Evolutionary conservation across 2,888 invertebrate genomes (phyloP), one percentile per base, ranked within the genome.

Genomic region (Ariolimax columbianus): DNA sequence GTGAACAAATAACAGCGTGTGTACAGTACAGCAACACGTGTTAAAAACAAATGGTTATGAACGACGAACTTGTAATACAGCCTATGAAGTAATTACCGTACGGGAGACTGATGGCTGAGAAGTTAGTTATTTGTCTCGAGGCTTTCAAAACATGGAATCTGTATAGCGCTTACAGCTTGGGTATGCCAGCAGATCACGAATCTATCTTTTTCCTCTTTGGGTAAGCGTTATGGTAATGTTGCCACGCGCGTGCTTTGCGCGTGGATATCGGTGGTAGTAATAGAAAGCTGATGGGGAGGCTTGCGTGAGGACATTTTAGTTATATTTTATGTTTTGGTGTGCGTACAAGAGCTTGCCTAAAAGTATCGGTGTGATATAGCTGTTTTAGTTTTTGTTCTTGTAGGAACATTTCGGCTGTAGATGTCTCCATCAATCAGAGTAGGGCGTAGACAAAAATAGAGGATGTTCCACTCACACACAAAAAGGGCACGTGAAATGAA

Each of bases 1-100:
- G 23, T 3, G 17, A 2, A 14, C 23, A 55, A 55, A 6, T 2
- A 55, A 7, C 7, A 55, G 23, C 19, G 23, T 17, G 7, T 55
- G 3, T 55, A 55, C 55, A 55, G 55, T 55, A 14, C 19, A 14
- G 47, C 7, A 47, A 47, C 19, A 55, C 55, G 55, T 19, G 55
- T 55, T 55, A 55, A 68, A 68, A 7, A 23, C 19, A 68, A 68
- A 68, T 68, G 36, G 68, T 14, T 36, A 30, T 33, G 68, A 68
- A 38, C 40, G 40, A 4, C 23, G 26, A 40, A 26, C 26, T 40
- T 77, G 77, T 59, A 77, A 77, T 59, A 30, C 17, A 38, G 77
- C 19, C 77, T 38, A 77, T 77, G 77, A 59, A 77, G 77, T 77
- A 77, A 77, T 77, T 77, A 77, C n/a, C n/a, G n/a, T n/a, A n/a